Evolutionary conservation across 2,888 invertebrate genomes (phyloP), one percentile per base, ranked within the genome.

Genomic region (Plebejus melissa): DNA sequence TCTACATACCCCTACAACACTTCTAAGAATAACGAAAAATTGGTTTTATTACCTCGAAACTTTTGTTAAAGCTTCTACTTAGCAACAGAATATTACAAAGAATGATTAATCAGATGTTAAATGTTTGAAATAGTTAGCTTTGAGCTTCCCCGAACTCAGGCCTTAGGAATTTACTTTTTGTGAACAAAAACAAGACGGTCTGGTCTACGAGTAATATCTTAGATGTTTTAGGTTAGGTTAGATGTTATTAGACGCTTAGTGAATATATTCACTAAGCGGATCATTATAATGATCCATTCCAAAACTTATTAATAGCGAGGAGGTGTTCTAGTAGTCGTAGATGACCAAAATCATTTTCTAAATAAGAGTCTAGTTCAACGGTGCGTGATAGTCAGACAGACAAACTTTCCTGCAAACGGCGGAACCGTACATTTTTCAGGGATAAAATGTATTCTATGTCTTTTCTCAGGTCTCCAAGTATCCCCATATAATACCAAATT

Each of bases 141-240:
- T 65, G 36, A 65, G 32, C 65, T 65, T 65, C 65, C 13, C 36
- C 32, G 65, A 65, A 65, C 65, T 65, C 32, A 16, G 28, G 28
- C 9, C 32, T 36, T 65, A 32, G 65, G 65, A 65, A 65, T 65
- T 32, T 65, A 36, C 65, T 65, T 65, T 60, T 65, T 65, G 65
- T 13, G 36, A 65, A 65, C 65, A 65, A 65, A 32, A 28, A 65
- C 28, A 65, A 36, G 65, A 7, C 32, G 16, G 32, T 16, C 60
- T 60, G 28, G 60, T 60, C 36, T 65, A 28, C 22, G 46, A 50
- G 9, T n/a, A 22, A 54, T 32, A 54, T 36, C 4, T 50, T 50
- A 72, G 9, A 22, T 16, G 13, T 28, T 50, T n/a, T 13, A 72
- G 28, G 13, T 50, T 50, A 32, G 22, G 22, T 22, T 22, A 22